Conservation (phyloP, 2,113 vertebrate genomes). For the Toxotes jaculatrix region DNA sequence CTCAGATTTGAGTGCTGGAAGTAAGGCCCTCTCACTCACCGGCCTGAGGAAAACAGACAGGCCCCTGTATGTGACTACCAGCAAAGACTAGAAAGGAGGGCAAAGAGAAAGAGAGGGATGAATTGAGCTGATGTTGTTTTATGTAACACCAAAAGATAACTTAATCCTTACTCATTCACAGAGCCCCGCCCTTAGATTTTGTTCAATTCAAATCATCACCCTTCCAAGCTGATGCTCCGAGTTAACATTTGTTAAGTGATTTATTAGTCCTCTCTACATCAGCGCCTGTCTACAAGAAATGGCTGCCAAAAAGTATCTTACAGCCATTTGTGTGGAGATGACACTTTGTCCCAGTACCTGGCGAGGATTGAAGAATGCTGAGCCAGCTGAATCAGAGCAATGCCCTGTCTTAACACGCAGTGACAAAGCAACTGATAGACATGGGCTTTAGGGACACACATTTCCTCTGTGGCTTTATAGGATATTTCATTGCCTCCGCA, state of each 20-base stretch:
- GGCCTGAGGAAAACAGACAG: constrained; percentile 66
- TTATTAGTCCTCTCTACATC: constrained; percentile 38
- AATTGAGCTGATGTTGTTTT: constrained; percentile 63
- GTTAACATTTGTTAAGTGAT: constrained; percentile 34
- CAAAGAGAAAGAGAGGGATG: constrained; percentile 49
- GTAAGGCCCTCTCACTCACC: constrained; percentile 64
- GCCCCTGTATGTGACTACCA: constrained; percentile 59
- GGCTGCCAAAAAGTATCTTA: constrained; percentile 49
- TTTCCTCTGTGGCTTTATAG: neutral
- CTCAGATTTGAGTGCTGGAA: constrained; percentile 73
- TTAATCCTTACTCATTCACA: constrained; percentile 51
- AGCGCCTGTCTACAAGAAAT: constrained; percentile 13
- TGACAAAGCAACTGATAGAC: constrained; percentile 29
- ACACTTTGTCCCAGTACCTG: constrained; percentile 72
- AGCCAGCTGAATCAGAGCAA: constrained; percentile 59
- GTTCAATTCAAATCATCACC: constrained; percentile 37
- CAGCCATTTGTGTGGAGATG: constrained; percentile 55
- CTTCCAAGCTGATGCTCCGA: constrained; percentile 18
- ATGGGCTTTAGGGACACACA: neutral
- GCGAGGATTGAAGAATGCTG: constrained; percentile 62
- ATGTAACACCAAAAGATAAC: constrained; percentile 62
- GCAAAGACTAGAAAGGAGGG: constrained; percentile 59
- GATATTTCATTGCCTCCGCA: neutral
- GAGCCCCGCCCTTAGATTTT: constrained; percentile 46
- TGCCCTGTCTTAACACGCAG: constrained; percentile 30